Evolutionary conservation across 2,797 vertebrate species (phyloP), one percentile per base, ranked within the genome.

Genomic region (Prunella strophiata): DNA sequence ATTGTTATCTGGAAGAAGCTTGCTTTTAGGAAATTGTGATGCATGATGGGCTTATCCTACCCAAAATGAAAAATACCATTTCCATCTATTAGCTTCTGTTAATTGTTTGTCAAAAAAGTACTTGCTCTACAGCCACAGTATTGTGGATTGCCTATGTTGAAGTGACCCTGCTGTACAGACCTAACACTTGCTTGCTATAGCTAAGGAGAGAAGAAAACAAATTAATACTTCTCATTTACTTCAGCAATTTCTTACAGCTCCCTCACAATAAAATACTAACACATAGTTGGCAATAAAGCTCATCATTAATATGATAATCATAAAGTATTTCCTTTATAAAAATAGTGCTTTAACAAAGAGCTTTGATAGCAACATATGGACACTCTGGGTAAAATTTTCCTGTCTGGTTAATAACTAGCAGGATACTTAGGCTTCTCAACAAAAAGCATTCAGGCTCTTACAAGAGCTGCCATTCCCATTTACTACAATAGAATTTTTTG

Each of bases 101-200:
- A 36, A 42, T 25, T 62, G 10, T 43, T 91, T 80, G 55, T 40
- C 47, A 55, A 55, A 74, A 10, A 14, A 29, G 20, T 16, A 57
- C 18, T 50, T 21, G 3, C 34, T 63, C 11, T 63, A 72, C 27
- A 38, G 29, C 3, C 36, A 45, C 9, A 22, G 19, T 9, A 22
- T 4, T 47, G 21, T 12, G 11, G 16, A 27, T 2, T 2, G 30
- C 16, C 52, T 43, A 7, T 1, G 1, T 38, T 47, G 16, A 58
- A 77, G 61, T n/a, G 27, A 54, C 16, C 29, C 47, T 55, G 17
- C 12, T 79, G 66, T 77, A 40, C 48, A 83, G 32, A 25, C 19
- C 17, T 50, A 70, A 38, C 7, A 14, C 34, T 89, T 82, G 45
- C 29, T 54, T 87, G 59, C 36, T 32, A 13, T 5, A 61, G 17